phyloP scores from a whole-genome alignment of 1,140 invertebrate genomes.

The Pseudomyrmex gracilis region DNA sequence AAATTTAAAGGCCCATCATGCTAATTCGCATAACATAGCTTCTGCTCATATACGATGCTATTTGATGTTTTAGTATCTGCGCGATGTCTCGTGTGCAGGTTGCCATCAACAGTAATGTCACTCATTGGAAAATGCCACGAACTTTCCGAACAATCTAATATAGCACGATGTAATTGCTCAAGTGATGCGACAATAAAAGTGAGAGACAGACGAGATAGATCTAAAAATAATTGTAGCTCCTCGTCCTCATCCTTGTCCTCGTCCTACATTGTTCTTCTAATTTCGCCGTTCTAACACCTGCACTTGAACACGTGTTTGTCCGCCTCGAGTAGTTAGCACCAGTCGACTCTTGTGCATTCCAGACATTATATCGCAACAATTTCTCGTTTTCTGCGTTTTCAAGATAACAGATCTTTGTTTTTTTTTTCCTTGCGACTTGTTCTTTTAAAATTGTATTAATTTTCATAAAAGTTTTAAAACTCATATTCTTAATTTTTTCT shows the following conservation, averaged over 20 bases:
- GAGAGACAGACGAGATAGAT: slow-evolving; percentile 35
- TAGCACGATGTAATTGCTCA: background rate
- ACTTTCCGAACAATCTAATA: too few species aligned
- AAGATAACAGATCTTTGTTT: background rate
- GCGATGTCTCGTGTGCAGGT: too few species aligned
- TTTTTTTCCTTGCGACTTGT: background rate
- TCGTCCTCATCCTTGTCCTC: slow-evolving; percentile 18
- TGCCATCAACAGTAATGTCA: too few species aligned
- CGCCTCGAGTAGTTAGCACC: background rate
- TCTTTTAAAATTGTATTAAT: background rate
- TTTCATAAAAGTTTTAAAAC: too few species aligned
- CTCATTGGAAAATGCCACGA: too few species aligned
- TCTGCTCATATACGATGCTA: too few species aligned
- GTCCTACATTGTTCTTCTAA: slow-evolving; percentile 34
- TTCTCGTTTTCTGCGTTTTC: background rate
- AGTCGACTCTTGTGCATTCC: slow-evolving; percentile 25
- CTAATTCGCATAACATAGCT: too few species aligned
- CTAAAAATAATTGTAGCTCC: slow-evolving; percentile 43
- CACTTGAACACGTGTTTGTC: slow-evolving; percentile 53
- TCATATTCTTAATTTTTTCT: background rate
- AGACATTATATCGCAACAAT: slow-evolving; percentile 11
- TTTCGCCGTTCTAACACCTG: slow-evolving; percentile 45
- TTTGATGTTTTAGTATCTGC: too few species aligned
- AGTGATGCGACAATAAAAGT: background rate
- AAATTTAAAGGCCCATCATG: too few species aligned